These are phyloP conservation scores for Natator depressus DNA, from an alignment of 2,113 vertebrate genomes.

Conservation along the genomic window DNA sequence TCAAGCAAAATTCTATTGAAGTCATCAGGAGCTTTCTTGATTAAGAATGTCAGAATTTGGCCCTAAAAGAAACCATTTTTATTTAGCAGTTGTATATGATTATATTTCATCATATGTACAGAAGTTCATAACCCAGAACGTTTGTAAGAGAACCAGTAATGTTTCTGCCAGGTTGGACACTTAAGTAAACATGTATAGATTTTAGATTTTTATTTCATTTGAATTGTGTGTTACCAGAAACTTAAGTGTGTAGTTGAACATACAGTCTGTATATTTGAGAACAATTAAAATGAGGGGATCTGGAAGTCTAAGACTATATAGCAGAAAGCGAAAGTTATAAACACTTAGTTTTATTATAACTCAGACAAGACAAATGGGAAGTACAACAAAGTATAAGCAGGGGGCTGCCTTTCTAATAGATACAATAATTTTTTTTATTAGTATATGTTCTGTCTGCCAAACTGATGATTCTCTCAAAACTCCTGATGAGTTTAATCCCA, in stretches of 20 bases:
- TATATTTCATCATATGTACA: no score
- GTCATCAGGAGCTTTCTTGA: not conserved
- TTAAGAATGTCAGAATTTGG: not conserved
- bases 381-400: not conserved
- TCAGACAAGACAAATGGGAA: not conserved
- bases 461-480: not conserved
- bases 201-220: not conserved
- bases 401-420: not conserved
- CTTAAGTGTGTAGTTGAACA: not conserved
- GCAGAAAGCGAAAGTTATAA: not conserved
- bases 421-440: not conserved
- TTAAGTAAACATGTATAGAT: not conserved
- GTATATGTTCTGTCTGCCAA: not conserved
- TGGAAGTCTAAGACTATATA: not conserved
- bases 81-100: not conserved
- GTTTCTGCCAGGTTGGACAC: not conserved
- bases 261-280: not conserved
- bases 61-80: not conserved
- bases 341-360: not conserved
- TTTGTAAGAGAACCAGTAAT: not conserved
- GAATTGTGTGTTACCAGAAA: not conserved
- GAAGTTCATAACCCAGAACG: not conserved
- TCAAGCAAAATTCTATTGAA: fast-evolving
- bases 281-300: not conserved
- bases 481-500: not conserved